Conservation (phyloP, 2,797 vertebrate genomes). For the Mastacembelus armatus region DNA sequence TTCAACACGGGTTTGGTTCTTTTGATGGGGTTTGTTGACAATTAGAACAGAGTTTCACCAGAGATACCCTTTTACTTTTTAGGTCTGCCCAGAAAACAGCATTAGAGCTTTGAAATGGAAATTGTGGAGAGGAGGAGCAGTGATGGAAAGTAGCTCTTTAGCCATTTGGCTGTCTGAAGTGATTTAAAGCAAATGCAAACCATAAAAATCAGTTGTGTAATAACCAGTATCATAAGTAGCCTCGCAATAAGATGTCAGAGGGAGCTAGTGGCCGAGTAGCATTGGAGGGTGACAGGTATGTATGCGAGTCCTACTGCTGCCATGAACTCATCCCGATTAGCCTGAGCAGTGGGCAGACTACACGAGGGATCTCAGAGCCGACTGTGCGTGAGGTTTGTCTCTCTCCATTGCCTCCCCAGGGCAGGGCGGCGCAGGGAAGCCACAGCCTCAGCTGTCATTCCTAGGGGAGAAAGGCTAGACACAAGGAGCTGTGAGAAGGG, state of each 20-base stretch:
- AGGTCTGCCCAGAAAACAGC: not conserved
- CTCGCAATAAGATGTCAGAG: conserved; percentile 33
- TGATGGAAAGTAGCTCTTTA: conserved; percentile 23
- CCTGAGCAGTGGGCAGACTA: conserved; percentile 72
- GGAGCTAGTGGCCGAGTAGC: conserved; percentile 48
- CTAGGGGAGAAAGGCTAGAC: conserved; percentile 84
- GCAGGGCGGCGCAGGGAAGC: conserved; percentile 67
- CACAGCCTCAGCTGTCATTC: conserved; percentile 79
- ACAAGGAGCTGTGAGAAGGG: conserved; percentile 84
- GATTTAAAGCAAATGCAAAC: conserved; percentile 35
- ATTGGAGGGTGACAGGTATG: conserved; percentile 56
- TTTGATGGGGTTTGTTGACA: not conserved
- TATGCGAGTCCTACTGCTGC: conserved; percentile 71
- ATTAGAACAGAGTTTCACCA: conserved; percentile 1
- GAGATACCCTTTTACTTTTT: not conserved
- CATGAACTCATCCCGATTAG: conserved; percentile 76
- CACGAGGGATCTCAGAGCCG: conserved; percentile 73
- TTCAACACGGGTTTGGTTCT: too few relatives aligned
- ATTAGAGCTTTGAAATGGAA: conserved; percentile 5
- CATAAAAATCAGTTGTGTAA: conserved; percentile 31
- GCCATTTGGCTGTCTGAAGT: conserved; percentile 19
- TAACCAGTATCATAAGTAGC: conserved; percentile 28
- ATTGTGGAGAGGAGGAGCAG: conserved; percentile 4
- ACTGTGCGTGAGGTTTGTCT: conserved; percentile 71
- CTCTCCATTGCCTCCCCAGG: conserved; percentile 75